Evolutionary conservation across 2,797 vertebrate species (phyloP).

Genomic region (Octomys mimax): DNA sequence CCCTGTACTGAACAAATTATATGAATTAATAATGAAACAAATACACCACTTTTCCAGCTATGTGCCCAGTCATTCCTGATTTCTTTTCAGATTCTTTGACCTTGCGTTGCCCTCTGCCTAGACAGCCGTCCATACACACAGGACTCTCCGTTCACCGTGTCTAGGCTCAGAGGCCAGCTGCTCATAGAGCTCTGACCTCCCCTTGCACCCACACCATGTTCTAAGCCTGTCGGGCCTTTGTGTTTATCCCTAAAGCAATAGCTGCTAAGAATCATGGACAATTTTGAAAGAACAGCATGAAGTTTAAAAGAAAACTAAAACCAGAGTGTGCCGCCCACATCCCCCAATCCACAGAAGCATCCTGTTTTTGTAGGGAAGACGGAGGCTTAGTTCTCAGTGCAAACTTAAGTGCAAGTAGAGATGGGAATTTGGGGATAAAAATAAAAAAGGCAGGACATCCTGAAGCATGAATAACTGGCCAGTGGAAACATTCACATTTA

Average conservation of each 20-base stretch:
- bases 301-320: not conserved
- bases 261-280: not conserved
- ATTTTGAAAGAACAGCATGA: not conserved
- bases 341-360: not conserved
- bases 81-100: not conserved
- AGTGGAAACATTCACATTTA: not conserved
- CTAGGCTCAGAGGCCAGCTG: not conserved
- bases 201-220: not conserved
- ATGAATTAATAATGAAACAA: not conserved
- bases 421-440: not conserved
- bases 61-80: not conserved
- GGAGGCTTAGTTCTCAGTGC: not conserved
- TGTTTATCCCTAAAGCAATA: not conserved
- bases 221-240: not conserved
- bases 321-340: not conserved
- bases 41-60: not conserved
- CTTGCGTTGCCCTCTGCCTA: not conserved
- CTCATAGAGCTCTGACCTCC: not conserved
- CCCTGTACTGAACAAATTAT: no score
- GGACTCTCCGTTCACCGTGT: not conserved
- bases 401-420: conserved; percentile 16
- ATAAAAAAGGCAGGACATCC: not conserved
- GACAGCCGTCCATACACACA: not conserved
- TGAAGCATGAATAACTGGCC: not conserved
- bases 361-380: not conserved